A percentile compares a stretch with the other conserved stretches of the same genome.
Evolutionary conservation across 2,797 vertebrate genomes (phyloP).

Genomic region (Microcaecilia unicolor): DNA sequence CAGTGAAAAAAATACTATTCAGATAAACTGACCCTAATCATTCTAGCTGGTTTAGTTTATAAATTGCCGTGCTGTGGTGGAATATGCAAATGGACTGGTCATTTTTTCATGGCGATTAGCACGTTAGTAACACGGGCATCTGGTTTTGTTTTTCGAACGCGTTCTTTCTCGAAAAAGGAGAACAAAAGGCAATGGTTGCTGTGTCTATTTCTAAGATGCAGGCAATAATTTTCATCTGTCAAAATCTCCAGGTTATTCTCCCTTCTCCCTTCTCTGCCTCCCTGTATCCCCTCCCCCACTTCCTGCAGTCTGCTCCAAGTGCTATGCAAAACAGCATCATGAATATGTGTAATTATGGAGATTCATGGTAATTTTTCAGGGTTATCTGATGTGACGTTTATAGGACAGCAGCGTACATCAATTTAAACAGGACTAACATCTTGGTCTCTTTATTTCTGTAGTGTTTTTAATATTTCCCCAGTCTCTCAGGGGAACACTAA

Average conservation of each 20-base stretch:
- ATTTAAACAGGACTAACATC: constrained; percentile 74
- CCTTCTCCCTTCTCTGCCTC: not conserved
- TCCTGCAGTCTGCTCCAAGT: constrained; percentile 48
- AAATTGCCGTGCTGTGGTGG: too few relatives aligned
- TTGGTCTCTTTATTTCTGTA: constrained; percentile 59
- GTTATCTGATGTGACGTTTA: constrained; percentile 85
- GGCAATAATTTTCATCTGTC: constrained; percentile 56
- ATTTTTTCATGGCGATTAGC: constrained; percentile 11
- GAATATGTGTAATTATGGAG: constrained; percentile 87
- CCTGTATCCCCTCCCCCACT: constrained; percentile 10
- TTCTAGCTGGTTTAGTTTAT: constrained; percentile 20
- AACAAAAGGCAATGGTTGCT: constrained; percentile 35
- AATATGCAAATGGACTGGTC: constrained; percentile 6
- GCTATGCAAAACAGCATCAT: constrained; percentile 76
- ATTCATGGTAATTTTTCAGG: constrained; percentile 79
- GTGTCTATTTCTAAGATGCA: constrained; percentile 37
- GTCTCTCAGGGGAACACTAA: constrained; percentile 29
- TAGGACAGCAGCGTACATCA: constrained; percentile 75
- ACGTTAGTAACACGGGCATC: not conserved
- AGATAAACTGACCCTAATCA: constrained; percentile 40
- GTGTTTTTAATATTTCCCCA: constrained; percentile 48
- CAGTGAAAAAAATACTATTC: constrained; percentile 23
- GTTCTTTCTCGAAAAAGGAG: too few relatives aligned
- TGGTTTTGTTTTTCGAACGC: constrained; percentile 27
- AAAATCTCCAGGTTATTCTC: constrained; percentile 39